Base-by-base conservation (phyloP, 2,888 invertebrate genomes). In the Crematogaster levior region DNA sequence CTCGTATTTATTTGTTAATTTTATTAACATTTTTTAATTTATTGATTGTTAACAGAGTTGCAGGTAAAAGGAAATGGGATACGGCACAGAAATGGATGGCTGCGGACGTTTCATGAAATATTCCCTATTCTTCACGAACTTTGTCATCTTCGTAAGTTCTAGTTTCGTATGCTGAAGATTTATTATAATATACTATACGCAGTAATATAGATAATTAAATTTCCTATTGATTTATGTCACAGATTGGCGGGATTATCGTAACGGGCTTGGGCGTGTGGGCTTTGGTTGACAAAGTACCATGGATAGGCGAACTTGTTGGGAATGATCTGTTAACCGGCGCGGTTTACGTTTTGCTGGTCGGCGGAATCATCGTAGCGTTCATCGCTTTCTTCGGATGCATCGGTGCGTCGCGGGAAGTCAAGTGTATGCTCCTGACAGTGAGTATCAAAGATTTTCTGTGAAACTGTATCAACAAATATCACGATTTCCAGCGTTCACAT, bases 381-480 rank as follows among this genome's bases (percentile, higher is more conserved):
- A 96, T 99, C 75, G 97, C 99, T 12, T 97, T 98, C 94, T 96
- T 99, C 85, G 99, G 99, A 81, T 99, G 98, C 95, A 96, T 98
- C 92, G 99, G 99, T 61, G 98, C 99, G n/a, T 97, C 98, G 63
- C 98, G 97, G 94, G 99, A 99, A 96, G 97, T 98, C 93, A 97
- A 98, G 94, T 99, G 98, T 95, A 97, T 99, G 96, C 96, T 99
- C 66, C 96, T 98, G 81, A 97, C 97, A 95, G 98, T 98, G 95
- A 95, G 96, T 68, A 30, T 6, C 46, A 6, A 24, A 51, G 21
- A n/a, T 61, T 48, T 63, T 30, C 15, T 43, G 51, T 30, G 6
- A 24, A 15, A 7, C 5, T n/a, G 43, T 15, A 9, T 24, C n/a
- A 37, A 61, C 15, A 4, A 10, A 34, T 15, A 30, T 56, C 56